Conservation (phyloP, 2,888 invertebrate genomes). For the Operophtera brumata region DNA sequence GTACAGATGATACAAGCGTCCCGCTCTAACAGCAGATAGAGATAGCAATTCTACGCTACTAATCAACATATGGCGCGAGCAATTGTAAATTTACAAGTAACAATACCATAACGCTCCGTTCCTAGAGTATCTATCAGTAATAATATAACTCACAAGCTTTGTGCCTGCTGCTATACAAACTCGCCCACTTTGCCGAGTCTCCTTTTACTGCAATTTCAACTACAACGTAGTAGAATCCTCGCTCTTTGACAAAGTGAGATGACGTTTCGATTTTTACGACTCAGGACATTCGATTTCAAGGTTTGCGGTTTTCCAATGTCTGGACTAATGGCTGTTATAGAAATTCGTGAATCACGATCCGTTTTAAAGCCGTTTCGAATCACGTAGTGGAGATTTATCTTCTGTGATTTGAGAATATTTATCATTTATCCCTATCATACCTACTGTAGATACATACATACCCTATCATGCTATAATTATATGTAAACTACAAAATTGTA, state of each 20-base stretch:
- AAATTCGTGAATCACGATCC: conserved; percentile 27
- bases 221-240: conserved; percentile 8
- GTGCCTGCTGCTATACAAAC: neutral
- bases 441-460: too few species aligned
- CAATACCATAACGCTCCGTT: too few species aligned
- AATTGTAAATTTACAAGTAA: too few species aligned
- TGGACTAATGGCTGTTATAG: conserved; percentile 31
- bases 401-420: neutral
- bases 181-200: neutral
- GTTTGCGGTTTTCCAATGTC: conserved; percentile 34
- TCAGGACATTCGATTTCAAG: conserved; percentile 34
- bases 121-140: too few species aligned
- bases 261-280: conserved; percentile 36
- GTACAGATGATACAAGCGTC: too few species aligned
- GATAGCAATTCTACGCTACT: too few species aligned
- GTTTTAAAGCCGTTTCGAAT: conserved; percentile 19
- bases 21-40: too few species aligned
- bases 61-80: too few species aligned
- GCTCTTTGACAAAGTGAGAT: conserved; percentile 23
- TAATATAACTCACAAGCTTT: too few species aligned
- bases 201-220: conserved; percentile 8
- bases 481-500: too few species aligned
- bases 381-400: conserved; percentile 13
- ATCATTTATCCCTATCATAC: too few species aligned
- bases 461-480: too few species aligned